Evolutionary conservation across 1,140 invertebrate species (phyloP).

Genomic region (Drusus annulatus): DNA sequence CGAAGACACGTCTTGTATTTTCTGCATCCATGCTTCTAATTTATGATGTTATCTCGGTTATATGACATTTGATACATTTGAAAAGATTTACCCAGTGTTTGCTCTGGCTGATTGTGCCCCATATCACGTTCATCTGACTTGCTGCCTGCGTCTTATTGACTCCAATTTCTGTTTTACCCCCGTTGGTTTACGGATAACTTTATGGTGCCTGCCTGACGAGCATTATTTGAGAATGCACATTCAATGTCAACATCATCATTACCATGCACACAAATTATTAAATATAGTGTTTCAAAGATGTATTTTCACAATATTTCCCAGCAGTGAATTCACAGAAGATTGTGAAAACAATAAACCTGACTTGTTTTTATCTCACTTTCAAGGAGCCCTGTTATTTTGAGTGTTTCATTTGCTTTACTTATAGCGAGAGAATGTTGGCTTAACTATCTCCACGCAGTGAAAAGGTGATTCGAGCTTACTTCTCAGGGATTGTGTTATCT

Average conservation of each 20-base stretch:
- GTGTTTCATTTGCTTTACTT: too few relatives aligned
- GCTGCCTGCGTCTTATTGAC: conserved; percentile 20
- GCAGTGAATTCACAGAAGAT: too few relatives aligned
- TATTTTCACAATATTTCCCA: too few relatives aligned
- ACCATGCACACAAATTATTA: too few relatives aligned
- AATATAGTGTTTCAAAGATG: neutral
- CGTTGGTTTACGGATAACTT: conserved; percentile 37
- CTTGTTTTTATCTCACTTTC: too few relatives aligned
- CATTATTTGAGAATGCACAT: conserved; percentile 16
- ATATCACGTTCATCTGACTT: neutral
- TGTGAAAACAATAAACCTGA: too few relatives aligned
- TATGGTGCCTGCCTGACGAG: neutral
- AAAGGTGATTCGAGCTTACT: neutral
- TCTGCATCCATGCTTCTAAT: neutral
- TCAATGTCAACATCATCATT: conserved; percentile 3
- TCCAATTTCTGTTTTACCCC: conserved; percentile 12
- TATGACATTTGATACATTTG: neutral
- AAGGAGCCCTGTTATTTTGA: too few relatives aligned
- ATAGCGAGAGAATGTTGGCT: neutral
- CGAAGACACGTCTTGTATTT: too few relatives aligned
- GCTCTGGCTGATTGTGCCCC: conserved; percentile 21
- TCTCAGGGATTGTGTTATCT: conserved; percentile 2
- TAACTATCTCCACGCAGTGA: neutral
- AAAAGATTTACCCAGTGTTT: conserved; percentile 26
- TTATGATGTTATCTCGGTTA: conserved; percentile 4